Percentiles rank a stretch among this genome's conserved stretches.
phyloP scores from a whole-genome alignment of 2,888 invertebrate species.

The Lamellibrachia columna region DNA sequence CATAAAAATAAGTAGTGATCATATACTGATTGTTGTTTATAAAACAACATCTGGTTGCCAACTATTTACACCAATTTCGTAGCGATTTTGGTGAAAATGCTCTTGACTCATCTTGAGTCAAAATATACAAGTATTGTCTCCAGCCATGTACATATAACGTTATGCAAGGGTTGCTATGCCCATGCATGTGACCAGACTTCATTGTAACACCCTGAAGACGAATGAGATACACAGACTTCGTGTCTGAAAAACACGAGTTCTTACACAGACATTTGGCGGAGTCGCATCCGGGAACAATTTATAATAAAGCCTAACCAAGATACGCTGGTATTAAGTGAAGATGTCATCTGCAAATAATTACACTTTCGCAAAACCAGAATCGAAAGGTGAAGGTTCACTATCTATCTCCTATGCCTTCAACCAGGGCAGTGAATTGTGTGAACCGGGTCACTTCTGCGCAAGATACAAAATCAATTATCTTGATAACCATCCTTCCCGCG shows the following conservation, averaged over 20 bases:
- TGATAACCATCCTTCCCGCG: not conserved
- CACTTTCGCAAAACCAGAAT: not conserved
- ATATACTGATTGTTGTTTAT: not conserved
- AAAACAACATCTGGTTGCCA: not conserved
- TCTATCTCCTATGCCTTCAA: not conserved
- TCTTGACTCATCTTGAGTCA: not conserved
- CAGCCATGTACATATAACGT: not conserved
- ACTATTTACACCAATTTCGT: not conserved
- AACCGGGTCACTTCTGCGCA: not conserved
- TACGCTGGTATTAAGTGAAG: not conserved
- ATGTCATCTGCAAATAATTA: not conserved
- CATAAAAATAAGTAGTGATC: no score
- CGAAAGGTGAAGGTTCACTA: not conserved
- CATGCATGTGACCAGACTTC: not conserved
- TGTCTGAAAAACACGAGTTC: not conserved
- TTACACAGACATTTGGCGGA: not conserved
- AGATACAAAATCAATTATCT: not conserved
- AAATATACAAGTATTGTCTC: not conserved
- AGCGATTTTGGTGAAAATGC: not conserved
- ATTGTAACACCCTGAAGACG: not conserved
- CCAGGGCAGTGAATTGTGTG: not conserved
- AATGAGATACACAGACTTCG: not conserved
- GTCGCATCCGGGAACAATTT: not conserved
- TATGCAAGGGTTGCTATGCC: not conserved
- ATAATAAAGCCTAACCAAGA: not conserved